Evolutionary conservation across 2,888 invertebrate species (phyloP), one percentile per base, ranked within the genome.

Genomic region (Glaucopsyche alexis): DNA sequence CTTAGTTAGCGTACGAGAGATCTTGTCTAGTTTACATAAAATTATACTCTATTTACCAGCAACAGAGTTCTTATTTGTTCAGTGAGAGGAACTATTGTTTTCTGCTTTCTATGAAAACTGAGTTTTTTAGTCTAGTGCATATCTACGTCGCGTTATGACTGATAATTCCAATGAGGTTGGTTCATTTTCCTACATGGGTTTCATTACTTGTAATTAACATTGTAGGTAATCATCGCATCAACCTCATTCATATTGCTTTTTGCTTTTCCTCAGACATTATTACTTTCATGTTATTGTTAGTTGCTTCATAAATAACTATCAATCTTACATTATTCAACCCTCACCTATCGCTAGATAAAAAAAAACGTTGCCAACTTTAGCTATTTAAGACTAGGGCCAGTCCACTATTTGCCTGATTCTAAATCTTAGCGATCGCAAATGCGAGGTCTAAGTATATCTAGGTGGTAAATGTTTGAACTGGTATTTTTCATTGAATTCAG

Each of bases 41-140:
- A 13, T 8, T 29, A 49, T 29, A 60, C 60, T 29, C 29, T 69
- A 38, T 0, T 7, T 7, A 29, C 7, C 19, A 14, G 47, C 14
- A 29, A 49, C 13, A 49, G 29, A 49, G 49, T 69, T 29, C 7
- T 29, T 29, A 14, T 69, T 69, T 6, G 49, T 13, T 19, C 14
- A 19, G 11, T 11, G 11, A 19, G 38, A 13, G 69, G 29, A 29
- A 14, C 49, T 14, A 69, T 69, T 69, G 69, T 69, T 47, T 29
- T 69, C 69, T 69, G 38, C 69, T 69, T 69, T 69, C 69, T 69
- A 49, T 49, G 69, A 47, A 69, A 49, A 29, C 69, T 29, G 13
- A 69, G 69, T 69, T 69, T 69, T 67, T 69, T 69, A 69, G 69
- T 69, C 19, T 69, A 49, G 45, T 45, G 67, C 45, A 42, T 67